Percentiles rank a stretch among this genome's conserved stretches.
Evolutionary conservation across 2,113 vertebrate genomes (phyloP).

Genomic region (Lepus europaeus): DNA sequence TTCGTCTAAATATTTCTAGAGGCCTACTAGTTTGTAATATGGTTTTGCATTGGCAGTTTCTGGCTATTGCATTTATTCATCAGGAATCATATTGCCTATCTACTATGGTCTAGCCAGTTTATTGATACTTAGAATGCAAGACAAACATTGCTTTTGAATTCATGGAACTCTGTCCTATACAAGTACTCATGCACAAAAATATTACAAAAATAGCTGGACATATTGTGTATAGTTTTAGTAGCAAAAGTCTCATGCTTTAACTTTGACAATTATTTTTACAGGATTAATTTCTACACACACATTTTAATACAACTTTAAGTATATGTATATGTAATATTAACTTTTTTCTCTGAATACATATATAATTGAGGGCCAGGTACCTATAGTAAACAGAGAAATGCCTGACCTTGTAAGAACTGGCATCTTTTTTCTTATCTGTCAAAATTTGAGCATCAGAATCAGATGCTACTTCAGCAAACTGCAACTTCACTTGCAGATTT

Average conservation of each 20-base stretch:
- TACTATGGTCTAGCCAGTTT: not conserved
- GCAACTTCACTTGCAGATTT: not conserved
- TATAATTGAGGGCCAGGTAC: not conserved
- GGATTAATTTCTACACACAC: not conserved
- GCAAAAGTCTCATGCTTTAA: not conserved
- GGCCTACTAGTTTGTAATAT: not conserved
- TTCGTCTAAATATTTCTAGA: not conserved
- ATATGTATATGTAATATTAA: not conserved
- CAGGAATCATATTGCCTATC: not conserved
- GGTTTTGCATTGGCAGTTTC: not conserved
- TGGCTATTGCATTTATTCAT: not conserved
- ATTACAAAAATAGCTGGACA: not conserved
- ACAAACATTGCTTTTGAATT: not conserved
- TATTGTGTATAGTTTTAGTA: not conserved
- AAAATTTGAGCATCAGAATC: not conserved
- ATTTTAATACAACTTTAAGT: not conserved
- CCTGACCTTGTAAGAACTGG: not conserved
- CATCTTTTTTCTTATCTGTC: not conserved
- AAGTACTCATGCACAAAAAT: not conserved
- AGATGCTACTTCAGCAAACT: not conserved
- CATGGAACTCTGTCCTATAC: not conserved
- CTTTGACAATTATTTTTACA: not conserved
- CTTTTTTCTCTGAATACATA: not conserved
- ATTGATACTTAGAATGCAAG: not conserved
- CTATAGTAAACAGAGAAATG: not conserved